A percentile compares a stretch with the other conserved stretches of the same genome.
These are phyloP conservation scores for Barnardius zonarius DNA, from an alignment of 2,113 vertebrate species.

Conservation along the genomic window DNA sequence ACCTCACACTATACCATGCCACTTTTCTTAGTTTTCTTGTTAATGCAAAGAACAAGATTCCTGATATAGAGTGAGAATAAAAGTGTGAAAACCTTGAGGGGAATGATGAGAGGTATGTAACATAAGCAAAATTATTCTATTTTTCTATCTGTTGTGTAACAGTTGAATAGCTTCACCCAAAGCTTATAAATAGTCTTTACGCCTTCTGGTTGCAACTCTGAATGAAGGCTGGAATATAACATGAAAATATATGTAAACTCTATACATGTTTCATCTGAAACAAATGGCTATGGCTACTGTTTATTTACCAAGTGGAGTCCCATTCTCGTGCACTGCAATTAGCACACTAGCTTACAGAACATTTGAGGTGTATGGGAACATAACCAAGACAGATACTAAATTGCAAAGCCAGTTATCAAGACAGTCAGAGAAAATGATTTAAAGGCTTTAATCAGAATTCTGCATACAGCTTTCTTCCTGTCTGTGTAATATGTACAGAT, in stretches of 20 bases:
- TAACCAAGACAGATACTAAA: constrained; percentile 71
- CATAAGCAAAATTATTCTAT: neutral
- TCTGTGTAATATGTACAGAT: neutral
- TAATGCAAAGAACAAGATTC: neutral
- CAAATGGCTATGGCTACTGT: constrained; percentile 40
- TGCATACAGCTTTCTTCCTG: neutral
- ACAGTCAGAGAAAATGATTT: constrained; percentile 71
- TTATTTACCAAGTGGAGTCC: constrained; percentile 66
- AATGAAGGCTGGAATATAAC: neutral
- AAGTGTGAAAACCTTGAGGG: neutral
- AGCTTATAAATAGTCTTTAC: constrained; percentile 10
- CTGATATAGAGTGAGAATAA: neutral
- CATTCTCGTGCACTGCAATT: constrained; percentile 59
- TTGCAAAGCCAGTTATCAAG: constrained; percentile 70
- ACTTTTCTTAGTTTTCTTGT: neutral
- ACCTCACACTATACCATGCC: too few relatives aligned
- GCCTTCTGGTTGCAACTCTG: constrained; percentile 13
- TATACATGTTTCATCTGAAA: constrained; percentile 27
- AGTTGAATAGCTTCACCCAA: neutral
- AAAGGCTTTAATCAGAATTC: constrained; percentile 74
- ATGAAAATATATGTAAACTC: constrained; percentile 13
- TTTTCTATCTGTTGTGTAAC: neutral
- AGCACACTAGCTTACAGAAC: constrained; percentile 40
- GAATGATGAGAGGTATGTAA: neutral
- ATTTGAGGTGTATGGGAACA: constrained; percentile 72